Evolutionary conservation across 2,113 vertebrate genomes (phyloP).

Genomic region (Silurus glanis): DNA sequence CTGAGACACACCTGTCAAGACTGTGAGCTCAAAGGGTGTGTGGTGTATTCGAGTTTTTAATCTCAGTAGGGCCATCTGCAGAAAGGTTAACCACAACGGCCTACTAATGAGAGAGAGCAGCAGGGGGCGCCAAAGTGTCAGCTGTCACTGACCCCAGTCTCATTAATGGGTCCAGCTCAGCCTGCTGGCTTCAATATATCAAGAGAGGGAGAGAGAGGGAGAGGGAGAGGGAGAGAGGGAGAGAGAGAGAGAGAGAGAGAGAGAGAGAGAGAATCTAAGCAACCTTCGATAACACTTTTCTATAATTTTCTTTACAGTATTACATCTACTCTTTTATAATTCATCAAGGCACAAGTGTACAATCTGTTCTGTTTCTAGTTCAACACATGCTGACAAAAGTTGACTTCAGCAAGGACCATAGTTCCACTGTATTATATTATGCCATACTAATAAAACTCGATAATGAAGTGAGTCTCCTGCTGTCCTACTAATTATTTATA

Average conservation of each 20-base stretch:
- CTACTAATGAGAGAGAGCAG: conserved; percentile 45
- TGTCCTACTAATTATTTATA: conserved; percentile 22
- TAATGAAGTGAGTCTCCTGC: conserved; percentile 37
- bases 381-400: background rate
- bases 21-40: conserved; percentile 51
- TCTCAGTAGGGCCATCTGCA: conserved; percentile 47
- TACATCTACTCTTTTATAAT: background rate
- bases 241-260: conserved; percentile 49
- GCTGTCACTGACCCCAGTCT: conserved; percentile 48
- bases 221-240: background rate
- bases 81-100: conserved; percentile 51
- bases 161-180: conserved; percentile 24
- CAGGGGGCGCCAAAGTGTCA: conserved; percentile 48
- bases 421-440: conserved; percentile 24
- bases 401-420: conserved; percentile 6
- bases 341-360: background rate
- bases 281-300: background rate
- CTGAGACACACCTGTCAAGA: conserved; percentile 54
- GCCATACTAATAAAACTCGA: conserved; percentile 21
- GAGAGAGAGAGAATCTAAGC: background rate
- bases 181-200: conserved; percentile 17
- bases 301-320: conserved; percentile 3
- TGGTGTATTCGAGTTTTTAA: conserved; percentile 49
- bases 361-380: background rate
- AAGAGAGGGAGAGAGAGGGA: background rate